Evolutionary conservation across 2,113 vertebrate species (phyloP).

Genomic region (Crotalus viridis): DNA sequence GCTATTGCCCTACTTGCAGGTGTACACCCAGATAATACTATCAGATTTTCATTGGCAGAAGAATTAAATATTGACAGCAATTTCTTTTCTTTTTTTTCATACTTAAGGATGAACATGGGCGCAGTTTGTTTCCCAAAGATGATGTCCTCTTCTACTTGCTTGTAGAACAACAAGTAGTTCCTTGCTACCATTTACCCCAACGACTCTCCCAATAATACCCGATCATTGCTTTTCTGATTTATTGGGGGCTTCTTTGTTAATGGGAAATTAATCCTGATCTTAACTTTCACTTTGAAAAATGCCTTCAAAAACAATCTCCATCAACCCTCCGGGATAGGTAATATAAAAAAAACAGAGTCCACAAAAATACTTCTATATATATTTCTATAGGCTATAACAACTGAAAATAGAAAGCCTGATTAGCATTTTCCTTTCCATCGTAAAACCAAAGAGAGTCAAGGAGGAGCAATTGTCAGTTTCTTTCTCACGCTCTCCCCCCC

Average conservation of each 20-base stretch:
- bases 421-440: background rate
- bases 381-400: background rate
- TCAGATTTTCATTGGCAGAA: background rate
- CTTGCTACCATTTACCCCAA: background rate
- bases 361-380: background rate
- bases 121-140: background rate
- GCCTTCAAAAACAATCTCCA: background rate
- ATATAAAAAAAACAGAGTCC: background rate
- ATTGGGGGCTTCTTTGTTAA: background rate
- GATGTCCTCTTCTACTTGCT: background rate
- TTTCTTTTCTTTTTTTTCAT: background rate
- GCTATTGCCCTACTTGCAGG: background rate
- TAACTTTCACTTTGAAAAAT: background rate
- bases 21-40: background rate
- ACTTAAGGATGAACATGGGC: background rate
- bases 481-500: background rate
- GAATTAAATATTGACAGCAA: background rate
- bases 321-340: background rate
- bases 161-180: background rate
- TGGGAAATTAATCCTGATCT: background rate
- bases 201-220: background rate
- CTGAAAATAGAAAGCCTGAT: background rate
- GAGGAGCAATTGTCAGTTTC: background rate
- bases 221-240: background rate
- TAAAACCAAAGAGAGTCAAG: background rate